phyloP scores from a whole-genome alignment of 2,888 invertebrate genomes.

The Drosophila lutescens region DNA sequence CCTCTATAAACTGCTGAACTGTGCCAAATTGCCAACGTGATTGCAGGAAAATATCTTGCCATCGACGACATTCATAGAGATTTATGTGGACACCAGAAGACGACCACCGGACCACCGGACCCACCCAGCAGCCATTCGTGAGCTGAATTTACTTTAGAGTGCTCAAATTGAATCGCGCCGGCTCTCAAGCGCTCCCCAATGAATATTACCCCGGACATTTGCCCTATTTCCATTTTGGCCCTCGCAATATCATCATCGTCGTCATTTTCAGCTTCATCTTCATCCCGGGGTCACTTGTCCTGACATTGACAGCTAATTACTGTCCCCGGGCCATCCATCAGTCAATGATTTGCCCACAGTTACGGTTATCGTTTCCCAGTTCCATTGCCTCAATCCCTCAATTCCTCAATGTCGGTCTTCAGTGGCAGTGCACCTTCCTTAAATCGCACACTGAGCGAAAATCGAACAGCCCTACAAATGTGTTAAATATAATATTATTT shows the following conservation, averaged over 20 bases:
- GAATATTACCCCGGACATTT: slow-evolving; percentile 19
- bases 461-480: too few species aligned
- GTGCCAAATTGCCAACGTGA: slow-evolving; percentile 70
- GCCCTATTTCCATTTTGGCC: slow-evolving; percentile 3
- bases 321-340: slow-evolving; percentile 33
- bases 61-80: slow-evolving; percentile 61
- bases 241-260: neutral
- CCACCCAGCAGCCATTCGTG: neutral
- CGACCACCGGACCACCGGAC: neutral
- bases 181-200: slow-evolving; percentile 18
- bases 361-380: slow-evolving; percentile 17
- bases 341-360: slow-evolving; percentile 32
- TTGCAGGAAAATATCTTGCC: slow-evolving; percentile 58
- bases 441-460: slow-evolving; percentile 3
- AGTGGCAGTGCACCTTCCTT: slow-evolving; percentile 7
- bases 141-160: slow-evolving; percentile 39
- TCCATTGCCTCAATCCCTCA: slow-evolving; percentile 1
- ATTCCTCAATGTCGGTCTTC: slow-evolving; percentile 7
- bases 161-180: slow-evolving; percentile 38
- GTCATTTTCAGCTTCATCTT: too few species aligned
- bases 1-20: slow-evolving; percentile 61
- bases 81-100: slow-evolving; percentile 49
- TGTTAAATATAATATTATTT: too few species aligned
- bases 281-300: slow-evolving; percentile 18
- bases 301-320: slow-evolving; percentile 72